Conservation (phyloP, 2,797 vertebrate species). For the Lagodon rhomboides region DNA sequence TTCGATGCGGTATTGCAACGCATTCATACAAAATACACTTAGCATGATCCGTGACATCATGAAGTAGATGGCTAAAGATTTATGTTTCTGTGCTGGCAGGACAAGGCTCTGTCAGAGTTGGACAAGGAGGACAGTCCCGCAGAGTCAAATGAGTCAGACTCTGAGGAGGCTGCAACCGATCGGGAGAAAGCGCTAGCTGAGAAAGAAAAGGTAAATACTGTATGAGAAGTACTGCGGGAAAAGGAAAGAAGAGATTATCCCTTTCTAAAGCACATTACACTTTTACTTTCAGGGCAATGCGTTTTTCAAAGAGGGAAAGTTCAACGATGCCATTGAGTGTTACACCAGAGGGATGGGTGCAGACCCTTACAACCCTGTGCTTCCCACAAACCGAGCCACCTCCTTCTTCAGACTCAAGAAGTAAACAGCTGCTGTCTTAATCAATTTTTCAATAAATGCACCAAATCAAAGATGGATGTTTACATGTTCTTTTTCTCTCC, state of each 20-base stretch:
- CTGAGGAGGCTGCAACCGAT: constrained; percentile 90
- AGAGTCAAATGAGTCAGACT: constrained; percentile 93
- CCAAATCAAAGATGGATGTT: no score
- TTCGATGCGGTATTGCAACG: constrained; percentile 92
- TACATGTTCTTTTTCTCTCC: neutral
- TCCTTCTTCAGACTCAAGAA: constrained; percentile 94
- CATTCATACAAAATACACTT: neutral
- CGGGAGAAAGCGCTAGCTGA: constrained; percentile 87
- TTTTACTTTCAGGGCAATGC: constrained; percentile 88
- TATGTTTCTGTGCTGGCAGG: constrained; percentile 77
- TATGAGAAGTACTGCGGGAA: neutral
- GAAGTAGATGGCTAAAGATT: neutral
- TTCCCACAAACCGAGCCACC: constrained; percentile 95
- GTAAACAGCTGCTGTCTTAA: constrained; percentile 76
- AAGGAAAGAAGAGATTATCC: accelerated
- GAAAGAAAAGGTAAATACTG: constrained; percentile 87
- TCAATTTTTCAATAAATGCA: neutral
- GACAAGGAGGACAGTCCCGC: constrained; percentile 91
- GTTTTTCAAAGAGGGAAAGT: constrained; percentile 93
- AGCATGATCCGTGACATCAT: neutral
- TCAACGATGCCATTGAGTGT: constrained; percentile 93
- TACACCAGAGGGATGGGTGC: constrained; percentile 94
- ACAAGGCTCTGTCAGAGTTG: constrained; percentile 91
- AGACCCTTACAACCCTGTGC: constrained; percentile 92
- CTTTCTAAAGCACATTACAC: neutral